Evolutionary conservation across 1,140 invertebrate species (phyloP).

Genomic region (Bombus difficillimus): DNA sequence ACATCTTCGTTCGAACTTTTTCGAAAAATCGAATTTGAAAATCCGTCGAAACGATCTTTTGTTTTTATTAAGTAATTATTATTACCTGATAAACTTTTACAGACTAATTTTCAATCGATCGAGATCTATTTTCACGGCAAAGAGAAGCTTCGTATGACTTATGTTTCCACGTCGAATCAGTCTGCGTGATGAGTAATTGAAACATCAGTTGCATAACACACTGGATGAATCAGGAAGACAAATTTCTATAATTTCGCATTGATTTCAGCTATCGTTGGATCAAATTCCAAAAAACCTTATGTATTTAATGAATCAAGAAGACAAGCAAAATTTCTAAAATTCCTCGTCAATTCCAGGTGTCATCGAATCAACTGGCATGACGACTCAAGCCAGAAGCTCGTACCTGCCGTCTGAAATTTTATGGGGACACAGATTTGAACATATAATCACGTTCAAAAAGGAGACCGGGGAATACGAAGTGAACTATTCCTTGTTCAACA

Average conservation of each 20-base stretch:
- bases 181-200: no score
- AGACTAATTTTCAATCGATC: not conserved
- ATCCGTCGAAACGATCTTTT: not conserved
- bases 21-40: not conserved
- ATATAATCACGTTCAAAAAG: conserved; percentile 95
- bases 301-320: not conserved
- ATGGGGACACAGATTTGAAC: conserved; percentile 96
- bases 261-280: no score
- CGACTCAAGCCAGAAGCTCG: conserved; percentile 93
- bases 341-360: conserved; percentile 71
- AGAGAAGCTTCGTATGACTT: no score
- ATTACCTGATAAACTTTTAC: no score
- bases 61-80: no score
- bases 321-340: not conserved
- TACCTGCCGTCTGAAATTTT: conserved; percentile 96
- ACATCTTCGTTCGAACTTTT: not conserved
- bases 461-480: conserved; percentile 96
- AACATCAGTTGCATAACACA: not conserved
- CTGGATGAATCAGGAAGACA: not conserved
- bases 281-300: no score
- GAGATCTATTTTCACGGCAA: not conserved
- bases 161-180: not conserved
- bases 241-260: not conserved
- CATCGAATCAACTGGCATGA: conserved; percentile 95
- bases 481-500: conserved; percentile 97